Percentiles rank a stretch among this genome's conserved stretches.
These are phyloP conservation scores for Mimas tiliae DNA, from an alignment of 2,888 invertebrate genomes.

Conservation along the genomic window DNA sequence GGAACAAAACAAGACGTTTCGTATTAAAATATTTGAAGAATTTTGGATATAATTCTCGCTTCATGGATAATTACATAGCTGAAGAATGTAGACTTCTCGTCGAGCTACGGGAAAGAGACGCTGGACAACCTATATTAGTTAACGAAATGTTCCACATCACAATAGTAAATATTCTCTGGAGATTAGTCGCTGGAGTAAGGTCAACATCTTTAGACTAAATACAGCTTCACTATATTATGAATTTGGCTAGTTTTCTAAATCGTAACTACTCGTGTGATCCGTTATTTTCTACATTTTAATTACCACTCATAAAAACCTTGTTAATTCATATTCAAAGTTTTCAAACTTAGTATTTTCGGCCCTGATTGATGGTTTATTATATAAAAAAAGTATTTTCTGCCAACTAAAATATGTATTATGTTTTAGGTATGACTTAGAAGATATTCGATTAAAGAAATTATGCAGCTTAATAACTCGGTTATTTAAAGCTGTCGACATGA, in stretches of 20 bases:
- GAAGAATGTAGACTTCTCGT: conserved; percentile 86
- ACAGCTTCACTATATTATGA: no score
- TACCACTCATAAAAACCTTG: no score
- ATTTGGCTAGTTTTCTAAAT: no score
- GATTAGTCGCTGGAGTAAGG: conserved; percentile 88
- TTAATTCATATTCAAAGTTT: background rate
- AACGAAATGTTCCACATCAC: conserved; percentile 86
- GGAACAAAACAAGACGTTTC: conserved; percentile 87
- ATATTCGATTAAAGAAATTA: conserved; percentile 81
- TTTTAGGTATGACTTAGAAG: conserved; percentile 84
- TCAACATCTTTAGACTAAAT: conserved; percentile 35
- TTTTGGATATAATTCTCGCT: conserved; percentile 86
- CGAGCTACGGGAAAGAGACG: conserved; percentile 61
- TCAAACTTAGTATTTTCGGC: no score
- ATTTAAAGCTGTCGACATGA: conserved; percentile 87
- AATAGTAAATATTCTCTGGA: conserved; percentile 89
- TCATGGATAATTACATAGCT: conserved; percentile 86
- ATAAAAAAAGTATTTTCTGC: no score
- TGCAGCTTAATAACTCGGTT: conserved; percentile 85
- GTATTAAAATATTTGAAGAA: conserved; percentile 86
- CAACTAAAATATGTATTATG: background rate
- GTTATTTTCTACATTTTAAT: no score
- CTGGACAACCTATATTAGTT: conserved; percentile 72
- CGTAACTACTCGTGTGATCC: no score
- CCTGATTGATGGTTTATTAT: no score